Conservation (phyloP, 2,113 vertebrate species). For the Leucosticte australis region DNA sequence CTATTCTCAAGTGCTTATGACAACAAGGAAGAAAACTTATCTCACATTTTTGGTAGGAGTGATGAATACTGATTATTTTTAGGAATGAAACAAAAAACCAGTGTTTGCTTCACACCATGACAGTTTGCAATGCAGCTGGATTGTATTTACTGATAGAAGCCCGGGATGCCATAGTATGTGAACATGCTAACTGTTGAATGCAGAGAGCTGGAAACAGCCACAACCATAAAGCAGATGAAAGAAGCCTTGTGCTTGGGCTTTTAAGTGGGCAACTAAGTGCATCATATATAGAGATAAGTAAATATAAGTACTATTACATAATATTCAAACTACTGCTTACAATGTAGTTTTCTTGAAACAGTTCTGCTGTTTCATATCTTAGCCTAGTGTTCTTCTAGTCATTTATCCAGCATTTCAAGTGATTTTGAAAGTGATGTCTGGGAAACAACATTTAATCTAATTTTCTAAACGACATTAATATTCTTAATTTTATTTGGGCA, state of each 20-base stretch:
- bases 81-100: neutral
- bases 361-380: neutral
- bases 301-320: neutral
- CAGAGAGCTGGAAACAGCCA: neutral
- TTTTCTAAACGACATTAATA: neutral
- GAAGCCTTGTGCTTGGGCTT: neutral
- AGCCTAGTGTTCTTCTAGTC: neutral
- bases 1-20: neutral
- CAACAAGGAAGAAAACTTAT: neutral
- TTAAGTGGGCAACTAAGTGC: neutral
- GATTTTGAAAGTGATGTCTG: neutral
- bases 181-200: neutral
- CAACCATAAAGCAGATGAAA: neutral
- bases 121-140: neutral
- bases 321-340: neutral
- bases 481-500: neutral
- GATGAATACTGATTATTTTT: neutral
- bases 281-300: neutral
- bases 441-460: neutral
- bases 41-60: neutral
- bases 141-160: neutral
- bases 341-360: neutral
- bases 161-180: neutral
- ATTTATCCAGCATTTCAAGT: neutral
- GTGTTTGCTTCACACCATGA: neutral